Conservation (phyloP, 2,797 vertebrate genomes). For the Notolepis coatsorum region DNA sequence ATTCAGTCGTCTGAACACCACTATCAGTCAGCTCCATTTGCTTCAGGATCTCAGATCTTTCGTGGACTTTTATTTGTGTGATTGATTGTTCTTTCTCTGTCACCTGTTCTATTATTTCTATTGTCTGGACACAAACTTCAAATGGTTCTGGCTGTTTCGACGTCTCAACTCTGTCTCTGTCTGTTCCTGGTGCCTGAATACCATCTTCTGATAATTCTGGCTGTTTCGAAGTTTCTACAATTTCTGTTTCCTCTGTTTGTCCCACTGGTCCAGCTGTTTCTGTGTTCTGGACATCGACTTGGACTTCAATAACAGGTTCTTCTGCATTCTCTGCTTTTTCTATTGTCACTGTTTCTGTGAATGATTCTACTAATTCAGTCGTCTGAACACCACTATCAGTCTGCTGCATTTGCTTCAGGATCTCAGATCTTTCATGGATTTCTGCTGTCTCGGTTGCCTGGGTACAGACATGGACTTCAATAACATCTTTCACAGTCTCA, state of each 20-base stretch:
- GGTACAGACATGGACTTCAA: no score
- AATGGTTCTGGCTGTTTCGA: constrained; percentile 16
- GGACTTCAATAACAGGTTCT: no score
- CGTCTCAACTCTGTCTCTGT: no score
- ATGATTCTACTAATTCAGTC: no score
- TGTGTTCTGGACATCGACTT: constrained; percentile 4
- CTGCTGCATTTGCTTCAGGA: neutral
- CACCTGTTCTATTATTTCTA: constrained; percentile 30
- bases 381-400: neutral
- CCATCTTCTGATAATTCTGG: no score
- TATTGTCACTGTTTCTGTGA: constrained; percentile 19
- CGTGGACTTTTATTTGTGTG: neutral
- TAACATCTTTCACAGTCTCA: no score
- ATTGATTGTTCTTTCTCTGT: neutral
- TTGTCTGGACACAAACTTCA: constrained; percentile 30
- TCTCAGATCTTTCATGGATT: neutral
- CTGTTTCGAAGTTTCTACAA: no score
- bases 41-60: neutral
- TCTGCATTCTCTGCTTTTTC: no score
- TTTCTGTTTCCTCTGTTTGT: constrained; percentile 8
- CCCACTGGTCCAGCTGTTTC: neutral
- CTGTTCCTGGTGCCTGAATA: no score
- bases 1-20: neutral
- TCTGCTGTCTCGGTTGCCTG: no score
- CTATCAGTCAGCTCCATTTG: neutral